phyloP scores from a whole-genome alignment of 30 jellyfish, hydroid and myxozoan genomes.

The Haliclystus octoradiatus region DNA sequence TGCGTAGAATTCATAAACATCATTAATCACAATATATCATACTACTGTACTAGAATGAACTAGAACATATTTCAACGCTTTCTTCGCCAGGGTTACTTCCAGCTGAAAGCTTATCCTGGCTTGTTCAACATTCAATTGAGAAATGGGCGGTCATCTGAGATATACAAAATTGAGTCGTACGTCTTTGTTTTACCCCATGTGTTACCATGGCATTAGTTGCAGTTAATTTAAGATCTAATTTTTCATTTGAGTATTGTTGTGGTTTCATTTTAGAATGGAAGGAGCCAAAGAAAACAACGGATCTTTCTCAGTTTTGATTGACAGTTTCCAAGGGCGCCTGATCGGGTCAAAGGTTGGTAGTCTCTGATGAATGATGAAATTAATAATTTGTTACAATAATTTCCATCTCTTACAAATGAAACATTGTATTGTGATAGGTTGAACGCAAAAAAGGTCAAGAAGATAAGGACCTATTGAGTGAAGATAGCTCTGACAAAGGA shows the following conservation, averaged over 20 bases:
- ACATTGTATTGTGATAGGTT: conserved; percentile 28
- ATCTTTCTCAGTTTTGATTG: conserved; percentile 49
- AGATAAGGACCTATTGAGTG: conserved; percentile 55
- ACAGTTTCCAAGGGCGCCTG: conserved; percentile 63
- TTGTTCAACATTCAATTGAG: conserved; percentile 67
- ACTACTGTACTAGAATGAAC: too few species aligned
- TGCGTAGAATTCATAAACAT: too few species aligned
- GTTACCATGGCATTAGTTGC: background rate
- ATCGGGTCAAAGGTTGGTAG: conserved; percentile 65
- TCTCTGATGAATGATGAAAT: background rate
- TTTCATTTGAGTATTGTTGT: background rate
- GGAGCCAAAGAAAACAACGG: conserved; percentile 64
- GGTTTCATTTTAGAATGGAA: conserved; percentile 31
- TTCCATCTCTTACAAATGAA: background rate
- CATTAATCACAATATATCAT: too few species aligned
- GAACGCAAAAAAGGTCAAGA: conserved; percentile 78
- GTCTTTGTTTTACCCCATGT: background rate
- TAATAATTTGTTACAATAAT: background rate
- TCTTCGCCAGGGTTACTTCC: conserved; percentile 74
- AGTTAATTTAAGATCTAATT: too few species aligned
- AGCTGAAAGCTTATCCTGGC: conserved; percentile 89
- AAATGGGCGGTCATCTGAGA: conserved; percentile 75
- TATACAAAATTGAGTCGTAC: conserved; percentile 72
- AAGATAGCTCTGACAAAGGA: conserved; percentile 41
- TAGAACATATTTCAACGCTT: background rate